Evolutionary conservation across 2,797 vertebrate genomes (phyloP).

Genomic region (Sebastes wilsoni): DNA sequence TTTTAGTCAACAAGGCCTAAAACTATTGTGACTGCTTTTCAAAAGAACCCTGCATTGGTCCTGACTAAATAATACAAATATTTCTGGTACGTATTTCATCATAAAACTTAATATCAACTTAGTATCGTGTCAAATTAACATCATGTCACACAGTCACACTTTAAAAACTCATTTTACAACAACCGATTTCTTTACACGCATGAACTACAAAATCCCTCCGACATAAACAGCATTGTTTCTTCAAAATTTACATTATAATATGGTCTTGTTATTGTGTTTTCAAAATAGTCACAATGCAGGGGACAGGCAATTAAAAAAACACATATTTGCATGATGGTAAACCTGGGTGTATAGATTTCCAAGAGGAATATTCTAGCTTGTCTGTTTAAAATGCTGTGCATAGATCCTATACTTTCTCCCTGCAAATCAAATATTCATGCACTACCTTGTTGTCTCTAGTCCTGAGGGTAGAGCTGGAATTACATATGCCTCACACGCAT

Average conservation of each 20-base stretch:
- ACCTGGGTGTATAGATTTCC: constrained; percentile 56
- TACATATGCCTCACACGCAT: constrained; percentile 84
- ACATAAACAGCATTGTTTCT: background rate
- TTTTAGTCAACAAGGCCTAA: background rate
- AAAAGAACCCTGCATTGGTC: background rate
- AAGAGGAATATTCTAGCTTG: constrained; percentile 55
- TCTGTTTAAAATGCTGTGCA: constrained; percentile 84
- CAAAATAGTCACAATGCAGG: background rate
- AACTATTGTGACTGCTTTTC: background rate
- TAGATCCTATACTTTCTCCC: constrained; percentile 84
- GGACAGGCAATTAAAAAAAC: constrained; percentile 55
- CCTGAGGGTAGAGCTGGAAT: constrained; percentile 83
- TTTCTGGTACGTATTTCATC: background rate
- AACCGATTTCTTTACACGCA: background rate
- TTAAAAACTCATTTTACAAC: background rate
- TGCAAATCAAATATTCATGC: constrained; percentile 88
- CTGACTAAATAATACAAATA: background rate
- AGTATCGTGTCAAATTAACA: background rate
- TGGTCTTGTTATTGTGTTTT: constrained; percentile 12
- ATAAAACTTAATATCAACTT: background rate
- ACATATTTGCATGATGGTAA: constrained; percentile 55
- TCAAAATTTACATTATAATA: background rate
- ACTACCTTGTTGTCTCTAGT: constrained; percentile 87
- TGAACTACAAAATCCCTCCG: background rate
- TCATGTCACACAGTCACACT: background rate